phyloP scores from a whole-genome alignment of 1,140 invertebrate genomes.

The Drosophila bipectinata region DNA sequence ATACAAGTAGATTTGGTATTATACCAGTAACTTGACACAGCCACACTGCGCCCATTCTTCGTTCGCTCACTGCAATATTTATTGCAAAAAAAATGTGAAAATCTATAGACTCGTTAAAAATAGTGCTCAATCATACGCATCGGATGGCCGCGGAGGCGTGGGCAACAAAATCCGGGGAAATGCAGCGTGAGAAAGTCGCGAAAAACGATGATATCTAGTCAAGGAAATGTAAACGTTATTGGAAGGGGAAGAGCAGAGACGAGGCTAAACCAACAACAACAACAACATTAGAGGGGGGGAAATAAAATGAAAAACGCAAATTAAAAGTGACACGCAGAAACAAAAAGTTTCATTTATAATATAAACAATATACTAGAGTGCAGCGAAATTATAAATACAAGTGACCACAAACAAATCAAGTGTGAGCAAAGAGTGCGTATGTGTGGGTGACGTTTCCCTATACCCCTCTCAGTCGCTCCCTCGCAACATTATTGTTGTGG shows the following conservation, averaged over 20 bases:
- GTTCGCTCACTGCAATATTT: constrained; percentile 55
- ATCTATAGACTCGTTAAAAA: constrained; percentile 24
- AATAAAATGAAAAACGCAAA: constrained; percentile 71
- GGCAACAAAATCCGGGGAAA: constrained; percentile 28
- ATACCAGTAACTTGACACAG: neutral
- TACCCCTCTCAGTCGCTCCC: constrained; percentile 12
- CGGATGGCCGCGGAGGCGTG: constrained; percentile 18
- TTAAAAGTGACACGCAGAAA: constrained; percentile 76
- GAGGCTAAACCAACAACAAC: constrained; percentile 33
- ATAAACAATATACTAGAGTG: constrained; percentile 46
- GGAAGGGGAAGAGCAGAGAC: constrained; percentile 49
- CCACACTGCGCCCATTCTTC: constrained; percentile 39
- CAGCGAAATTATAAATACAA: constrained; percentile 22
- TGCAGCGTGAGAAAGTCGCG: constrained; percentile 35
- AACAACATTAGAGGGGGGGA: constrained; percentile 28
- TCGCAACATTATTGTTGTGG: constrained; percentile 51
- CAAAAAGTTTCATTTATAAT: constrained; percentile 51
- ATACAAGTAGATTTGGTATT: neutral
- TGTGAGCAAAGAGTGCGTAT: constrained; percentile 19
- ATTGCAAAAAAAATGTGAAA: constrained; percentile 62
- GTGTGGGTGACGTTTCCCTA: constrained; percentile 15
- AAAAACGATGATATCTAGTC: constrained; percentile 77
- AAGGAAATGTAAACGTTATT: constrained; percentile 51
- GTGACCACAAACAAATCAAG: constrained; percentile 34
- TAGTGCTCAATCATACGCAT: constrained; percentile 21